Percentiles rank a stretch among this genome's conserved stretches.
These are phyloP conservation scores for Drepana falcataria DNA, from an alignment of 2,888 invertebrate genomes.

Conservation along the genomic window DNA sequence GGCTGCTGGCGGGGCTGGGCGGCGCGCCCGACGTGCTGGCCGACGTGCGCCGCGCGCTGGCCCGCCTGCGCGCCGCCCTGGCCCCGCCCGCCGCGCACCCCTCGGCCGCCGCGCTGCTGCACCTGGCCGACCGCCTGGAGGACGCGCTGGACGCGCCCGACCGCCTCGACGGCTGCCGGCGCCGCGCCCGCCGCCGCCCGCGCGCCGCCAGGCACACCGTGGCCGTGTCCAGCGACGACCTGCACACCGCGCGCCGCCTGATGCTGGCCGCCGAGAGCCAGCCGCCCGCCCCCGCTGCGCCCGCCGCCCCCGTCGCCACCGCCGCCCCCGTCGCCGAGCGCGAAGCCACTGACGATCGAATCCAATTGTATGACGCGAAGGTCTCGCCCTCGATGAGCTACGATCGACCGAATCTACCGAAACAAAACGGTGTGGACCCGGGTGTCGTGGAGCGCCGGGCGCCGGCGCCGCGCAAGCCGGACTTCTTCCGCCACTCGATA, in stretches of 20 bases:
- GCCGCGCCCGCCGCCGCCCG: conserved; percentile 75
- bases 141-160: conserved; percentile 71
- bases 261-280: conserved; percentile 75
- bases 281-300: conserved; percentile 28
- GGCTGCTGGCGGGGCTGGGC: conserved; percentile 62
- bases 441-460: conserved; percentile 47
- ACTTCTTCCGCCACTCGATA: conserved; percentile 64
- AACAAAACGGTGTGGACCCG: conserved; percentile 34
- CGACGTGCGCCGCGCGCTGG: conserved; percentile 88
- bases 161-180: conserved; percentile 57
- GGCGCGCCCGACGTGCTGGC: conserved; percentile 81
- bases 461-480: conserved; percentile 43
- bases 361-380: conserved; percentile 47
- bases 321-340: conserved; percentile 52
- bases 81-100: conserved; percentile 74
- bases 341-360: conserved; percentile 40
- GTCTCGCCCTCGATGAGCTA: conserved; percentile 46
- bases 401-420: conserved; percentile 23
- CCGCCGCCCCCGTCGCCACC: conserved; percentile 38
- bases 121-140: conserved; percentile 84
- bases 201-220: conserved; percentile 88
- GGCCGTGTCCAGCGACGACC: conserved; percentile 88
- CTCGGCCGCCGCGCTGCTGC: conserved; percentile 80
- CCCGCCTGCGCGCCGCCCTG: conserved; percentile 85
- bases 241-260: conserved; percentile 86